These are phyloP conservation scores for Busseola fusca DNA, from an alignment of 2,888 invertebrate species.

Conservation along the genomic window DNA sequence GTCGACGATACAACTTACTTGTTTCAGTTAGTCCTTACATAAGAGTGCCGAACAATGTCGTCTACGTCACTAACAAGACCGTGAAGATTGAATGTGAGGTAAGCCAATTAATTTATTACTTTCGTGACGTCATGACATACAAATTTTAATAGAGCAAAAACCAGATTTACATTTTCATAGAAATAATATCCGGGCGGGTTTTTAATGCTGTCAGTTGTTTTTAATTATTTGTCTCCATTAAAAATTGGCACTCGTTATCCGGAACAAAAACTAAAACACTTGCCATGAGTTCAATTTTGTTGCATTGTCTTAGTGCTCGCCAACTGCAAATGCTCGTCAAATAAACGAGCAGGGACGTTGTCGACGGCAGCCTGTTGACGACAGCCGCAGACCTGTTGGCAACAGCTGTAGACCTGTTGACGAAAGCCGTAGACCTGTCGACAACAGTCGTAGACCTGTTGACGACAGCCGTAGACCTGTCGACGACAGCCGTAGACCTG, in stretches of 20 bases:
- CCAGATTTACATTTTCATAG: not conserved
- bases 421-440: too few relatives aligned
- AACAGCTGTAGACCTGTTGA: too few relatives aligned
- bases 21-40: constrained; percentile 95
- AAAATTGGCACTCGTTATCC: not conserved
- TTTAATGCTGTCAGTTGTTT: not conserved
- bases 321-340: too few relatives aligned
- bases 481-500: too few relatives aligned
- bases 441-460: too few relatives aligned
- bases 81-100: constrained; percentile 94
- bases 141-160: not conserved
- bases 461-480: too few relatives aligned
- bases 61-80: constrained; percentile 92
- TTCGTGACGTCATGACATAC: not conserved
- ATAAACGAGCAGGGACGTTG: too few relatives aligned
- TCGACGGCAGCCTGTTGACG: too few relatives aligned
- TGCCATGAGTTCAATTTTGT: not conserved
- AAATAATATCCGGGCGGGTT: too few relatives aligned
- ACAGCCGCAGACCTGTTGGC: too few relatives aligned
- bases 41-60: constrained; percentile 92
- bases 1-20: constrained; percentile 7
- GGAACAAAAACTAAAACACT: not conserved
- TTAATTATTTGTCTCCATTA: not conserved
- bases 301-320: not conserved
- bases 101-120: constrained; percentile 13